A percentile compares a stretch with the other conserved stretches of the same genome.
Conservation (phyloP, 2,113 vertebrate genomes). For the Chloebia gouldiae region DNA sequence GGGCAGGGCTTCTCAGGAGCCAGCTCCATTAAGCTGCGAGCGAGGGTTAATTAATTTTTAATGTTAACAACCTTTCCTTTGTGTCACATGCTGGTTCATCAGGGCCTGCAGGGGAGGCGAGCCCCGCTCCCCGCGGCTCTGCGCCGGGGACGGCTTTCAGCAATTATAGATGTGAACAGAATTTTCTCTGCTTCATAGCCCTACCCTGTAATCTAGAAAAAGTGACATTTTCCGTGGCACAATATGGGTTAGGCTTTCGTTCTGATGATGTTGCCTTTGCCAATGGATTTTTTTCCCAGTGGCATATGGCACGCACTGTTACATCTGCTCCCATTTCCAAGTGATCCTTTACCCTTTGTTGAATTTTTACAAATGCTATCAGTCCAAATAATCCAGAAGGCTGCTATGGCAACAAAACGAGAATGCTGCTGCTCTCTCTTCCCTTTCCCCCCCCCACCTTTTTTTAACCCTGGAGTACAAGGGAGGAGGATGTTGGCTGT, state of each 20-base stretch:
- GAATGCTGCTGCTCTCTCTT: not conserved
- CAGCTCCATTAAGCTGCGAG: not conserved
- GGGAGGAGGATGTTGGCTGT: not conserved
- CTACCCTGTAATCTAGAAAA: constrained; percentile 57
- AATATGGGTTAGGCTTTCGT: constrained; percentile 6
- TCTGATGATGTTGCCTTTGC: constrained; percentile 37
- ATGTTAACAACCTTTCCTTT: constrained; percentile 39
- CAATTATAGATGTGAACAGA: not conserved
- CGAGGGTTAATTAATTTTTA: constrained; percentile 47
- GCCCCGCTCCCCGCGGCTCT: not conserved
- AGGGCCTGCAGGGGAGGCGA: not conserved
- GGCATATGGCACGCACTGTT: constrained; percentile 40
- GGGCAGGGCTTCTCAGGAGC: not conserved
- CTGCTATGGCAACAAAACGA: constrained; percentile 59
- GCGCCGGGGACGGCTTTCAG: not conserved
- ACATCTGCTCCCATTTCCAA: constrained; percentile 63
- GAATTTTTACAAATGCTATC: constrained; percentile 61
- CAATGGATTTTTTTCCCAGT: constrained; percentile 21
- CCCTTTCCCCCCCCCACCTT: accelerated
- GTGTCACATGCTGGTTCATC: not conserved
- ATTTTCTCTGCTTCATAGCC: constrained; percentile 17
- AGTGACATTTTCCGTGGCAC: constrained; percentile 59
- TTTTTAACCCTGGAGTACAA: not conserved
- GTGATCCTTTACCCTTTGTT: constrained; percentile 40
- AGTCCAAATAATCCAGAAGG: constrained; percentile 59